Percentiles rank a stretch among this genome's conserved stretches.
phyloP scores from a whole-genome alignment of 2,888 invertebrate genomes.

The Eupeodes luniger region DNA sequence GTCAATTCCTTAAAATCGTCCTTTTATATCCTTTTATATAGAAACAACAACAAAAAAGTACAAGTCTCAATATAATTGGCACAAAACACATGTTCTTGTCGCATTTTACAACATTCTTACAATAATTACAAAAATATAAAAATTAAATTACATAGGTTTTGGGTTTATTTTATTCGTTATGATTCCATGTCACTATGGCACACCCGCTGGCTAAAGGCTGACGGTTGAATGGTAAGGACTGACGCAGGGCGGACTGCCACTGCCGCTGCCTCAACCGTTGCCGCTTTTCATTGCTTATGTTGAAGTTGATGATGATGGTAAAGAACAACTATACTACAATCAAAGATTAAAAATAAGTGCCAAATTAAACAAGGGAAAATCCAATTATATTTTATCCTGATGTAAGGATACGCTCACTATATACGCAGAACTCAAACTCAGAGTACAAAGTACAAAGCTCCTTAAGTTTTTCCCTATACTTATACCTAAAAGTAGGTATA shows the following conservation, averaged over 20 bases:
- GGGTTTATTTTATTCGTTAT: background rate
- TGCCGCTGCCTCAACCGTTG: too few relatives aligned
- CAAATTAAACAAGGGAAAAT: constrained; percentile 53
- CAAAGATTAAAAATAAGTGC: constrained; percentile 46
- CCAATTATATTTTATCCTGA: constrained; percentile 42
- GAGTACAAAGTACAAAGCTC: constrained; percentile 21
- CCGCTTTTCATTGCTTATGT: background rate
- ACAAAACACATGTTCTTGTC: constrained; percentile 6
- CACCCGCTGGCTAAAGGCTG: background rate
- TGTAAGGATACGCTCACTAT: background rate
- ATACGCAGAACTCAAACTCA: too few relatives aligned
- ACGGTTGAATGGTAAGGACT: too few relatives aligned
- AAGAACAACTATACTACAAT: background rate
- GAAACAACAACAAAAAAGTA: background rate
- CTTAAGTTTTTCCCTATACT: background rate
- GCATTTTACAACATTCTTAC: constrained; percentile 17
- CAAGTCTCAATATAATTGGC: background rate
- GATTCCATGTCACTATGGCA: background rate
- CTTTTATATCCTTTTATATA: background rate
- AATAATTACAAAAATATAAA: background rate
- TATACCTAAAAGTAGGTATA: background rate
- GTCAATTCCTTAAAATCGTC: background rate
- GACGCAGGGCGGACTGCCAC: too few relatives aligned
- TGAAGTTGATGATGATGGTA: background rate
- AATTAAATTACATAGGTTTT: constrained; percentile 16